A percentile compares a stretch with the other conserved stretches of the same genome.
Evolutionary conservation across 2,113 vertebrate genomes (phyloP).

Genomic region (Protobothrops mucrosquamatus): DNA sequence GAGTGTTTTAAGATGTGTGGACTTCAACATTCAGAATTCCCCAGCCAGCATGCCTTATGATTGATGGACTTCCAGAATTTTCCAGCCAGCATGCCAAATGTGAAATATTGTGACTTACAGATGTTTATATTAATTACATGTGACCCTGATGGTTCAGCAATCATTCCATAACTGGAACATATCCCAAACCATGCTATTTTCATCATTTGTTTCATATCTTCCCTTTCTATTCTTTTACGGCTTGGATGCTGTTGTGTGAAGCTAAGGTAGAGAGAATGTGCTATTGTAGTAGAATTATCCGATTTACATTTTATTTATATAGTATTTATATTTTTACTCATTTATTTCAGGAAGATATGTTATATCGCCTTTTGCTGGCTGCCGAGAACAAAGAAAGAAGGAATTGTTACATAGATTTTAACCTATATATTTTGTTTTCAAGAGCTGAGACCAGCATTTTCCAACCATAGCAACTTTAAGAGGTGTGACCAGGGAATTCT

Average conservation of each 20-base stretch:
- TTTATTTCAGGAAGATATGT: not conserved
- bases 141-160: not conserved
- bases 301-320: not conserved
- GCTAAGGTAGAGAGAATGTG: not conserved
- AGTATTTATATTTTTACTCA: not conserved
- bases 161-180: not conserved
- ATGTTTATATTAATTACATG: not conserved
- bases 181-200: not conserved
- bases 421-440: not conserved
- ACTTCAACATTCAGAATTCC: too few relatives aligned
- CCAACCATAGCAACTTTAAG: not conserved
- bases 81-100: too few relatives aligned
- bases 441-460: not conserved
- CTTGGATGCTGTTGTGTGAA: not conserved
- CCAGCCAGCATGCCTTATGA: too few relatives aligned
- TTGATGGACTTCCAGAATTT: too few relatives aligned
- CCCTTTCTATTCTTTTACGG: not conserved
- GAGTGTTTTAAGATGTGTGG: too few relatives aligned
- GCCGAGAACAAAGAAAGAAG: not conserved
- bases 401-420: not conserved
- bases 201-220: not conserved
- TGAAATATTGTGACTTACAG: too few relatives aligned
- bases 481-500: not conserved
- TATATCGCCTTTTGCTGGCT: not conserved
- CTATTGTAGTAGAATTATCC: not conserved